These are phyloP conservation scores for Argyra leucocephala DNA, from an alignment of 2,888 invertebrate genomes.

Conservation along the genomic window DNA sequence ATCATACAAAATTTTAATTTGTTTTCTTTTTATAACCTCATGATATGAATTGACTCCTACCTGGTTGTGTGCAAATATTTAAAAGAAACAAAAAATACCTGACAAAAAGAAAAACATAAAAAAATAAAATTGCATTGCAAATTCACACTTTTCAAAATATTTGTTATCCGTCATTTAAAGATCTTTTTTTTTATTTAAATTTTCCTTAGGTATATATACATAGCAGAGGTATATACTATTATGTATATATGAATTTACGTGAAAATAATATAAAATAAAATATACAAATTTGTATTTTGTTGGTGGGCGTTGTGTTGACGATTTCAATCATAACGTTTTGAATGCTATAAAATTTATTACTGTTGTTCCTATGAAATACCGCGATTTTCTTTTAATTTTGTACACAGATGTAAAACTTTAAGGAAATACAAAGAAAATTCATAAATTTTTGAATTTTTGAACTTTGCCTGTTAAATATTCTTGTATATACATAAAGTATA, in stretches of 20 bases:
- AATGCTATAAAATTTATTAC: neutral
- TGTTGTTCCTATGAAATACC: neutral
- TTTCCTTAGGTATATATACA: neutral
- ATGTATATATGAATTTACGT: neutral
- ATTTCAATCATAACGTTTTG: slow-evolving; percentile 12
- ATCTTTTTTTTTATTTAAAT: neutral
- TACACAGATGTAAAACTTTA: neutral
- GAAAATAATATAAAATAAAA: neutral
- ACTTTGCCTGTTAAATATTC: no score
- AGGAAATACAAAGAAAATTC: neutral
- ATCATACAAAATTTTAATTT: neutral
- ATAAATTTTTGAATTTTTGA: neutral
- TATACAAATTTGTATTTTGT: neutral
- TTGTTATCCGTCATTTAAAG: neutral
- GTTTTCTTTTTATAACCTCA: neutral
- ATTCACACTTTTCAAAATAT: neutral
- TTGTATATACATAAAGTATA: no score
- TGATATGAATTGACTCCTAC: neutral
- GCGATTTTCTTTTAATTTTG: neutral
- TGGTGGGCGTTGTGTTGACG: slow-evolving; percentile 13
- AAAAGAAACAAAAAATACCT: no score
- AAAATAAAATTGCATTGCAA: neutral
- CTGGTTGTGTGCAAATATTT: neutral
- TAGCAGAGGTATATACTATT: neutral
- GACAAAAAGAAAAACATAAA: neutral